A percentile compares a stretch with the other conserved stretches of the same genome.
Evolutionary conservation across 2,113 vertebrate genomes (phyloP).

Genomic region (Albula goreensis): DNA sequence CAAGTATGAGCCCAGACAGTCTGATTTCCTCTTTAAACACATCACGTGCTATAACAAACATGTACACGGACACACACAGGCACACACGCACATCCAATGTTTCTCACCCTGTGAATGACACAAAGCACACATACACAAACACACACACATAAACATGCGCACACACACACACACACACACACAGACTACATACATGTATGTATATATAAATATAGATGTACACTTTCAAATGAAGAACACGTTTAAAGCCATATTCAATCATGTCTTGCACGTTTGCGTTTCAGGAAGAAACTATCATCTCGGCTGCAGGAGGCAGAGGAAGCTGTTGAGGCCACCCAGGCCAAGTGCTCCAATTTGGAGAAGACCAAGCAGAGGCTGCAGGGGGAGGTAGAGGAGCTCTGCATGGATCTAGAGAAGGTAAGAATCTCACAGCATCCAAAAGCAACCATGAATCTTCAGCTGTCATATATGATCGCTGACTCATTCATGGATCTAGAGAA

Average conservation of each 20-base stretch:
- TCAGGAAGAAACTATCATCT: slow-evolving; percentile 70
- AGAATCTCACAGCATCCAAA: not conserved
- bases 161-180: not conserved
- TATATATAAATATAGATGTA: not conserved
- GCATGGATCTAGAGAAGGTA: slow-evolving; percentile 78
- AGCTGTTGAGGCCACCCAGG: slow-evolving; percentile 69
- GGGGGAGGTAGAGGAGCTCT: slow-evolving; percentile 74
- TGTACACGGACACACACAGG: not conserved
- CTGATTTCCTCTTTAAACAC: not conserved
- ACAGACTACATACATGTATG: not conserved
- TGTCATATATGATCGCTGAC: too few relatives aligned
- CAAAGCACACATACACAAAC: not conserved
- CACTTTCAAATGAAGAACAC: not conserved
- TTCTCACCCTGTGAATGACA: not conserved
- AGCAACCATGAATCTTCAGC: not conserved
- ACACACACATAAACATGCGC: not conserved
- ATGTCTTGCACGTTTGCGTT: not conserved
- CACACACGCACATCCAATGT: not conserved
- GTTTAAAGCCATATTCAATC: too few relatives aligned
- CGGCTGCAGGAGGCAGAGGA: slow-evolving; percentile 76
- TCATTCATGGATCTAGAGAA: too few relatives aligned
- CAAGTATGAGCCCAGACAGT: slow-evolving; percentile 54
- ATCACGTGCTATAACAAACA: not conserved
- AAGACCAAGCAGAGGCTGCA: slow-evolving; percentile 76
- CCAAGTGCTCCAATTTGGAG: slow-evolving; percentile 75